Evolutionary conservation across 2,113 vertebrate genomes (phyloP).

Genomic region (Cyanoliseus patagonus): DNA sequence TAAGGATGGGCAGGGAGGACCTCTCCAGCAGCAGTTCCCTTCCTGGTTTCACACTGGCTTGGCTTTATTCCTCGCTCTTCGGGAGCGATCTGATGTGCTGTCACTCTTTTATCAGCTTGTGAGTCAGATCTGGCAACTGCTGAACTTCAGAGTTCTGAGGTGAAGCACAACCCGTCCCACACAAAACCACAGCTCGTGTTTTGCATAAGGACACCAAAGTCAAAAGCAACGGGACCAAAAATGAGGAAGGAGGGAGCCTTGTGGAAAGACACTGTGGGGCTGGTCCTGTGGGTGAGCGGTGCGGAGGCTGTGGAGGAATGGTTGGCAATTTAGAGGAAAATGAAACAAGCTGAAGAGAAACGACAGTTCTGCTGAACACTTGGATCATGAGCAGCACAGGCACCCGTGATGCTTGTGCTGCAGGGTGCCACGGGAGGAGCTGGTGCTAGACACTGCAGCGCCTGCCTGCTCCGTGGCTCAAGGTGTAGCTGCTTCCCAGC

Average conservation of each 20-base stretch:
- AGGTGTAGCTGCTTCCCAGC: not conserved
- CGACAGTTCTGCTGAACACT: not conserved
- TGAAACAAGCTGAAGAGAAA: slow-evolving; percentile 22
- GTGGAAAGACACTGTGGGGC: accelerated
- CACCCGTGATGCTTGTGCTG: accelerated
- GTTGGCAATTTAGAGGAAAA: slow-evolving; percentile 44
- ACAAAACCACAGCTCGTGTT: not conserved
- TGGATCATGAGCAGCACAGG: not conserved
- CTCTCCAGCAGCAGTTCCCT: not conserved
- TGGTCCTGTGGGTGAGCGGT: not conserved
- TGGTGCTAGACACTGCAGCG: accelerated
- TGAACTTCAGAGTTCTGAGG: not conserved
- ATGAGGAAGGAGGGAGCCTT: not conserved
- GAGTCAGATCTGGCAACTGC: not conserved
- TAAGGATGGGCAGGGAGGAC: accelerated
- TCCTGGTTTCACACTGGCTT: not conserved
- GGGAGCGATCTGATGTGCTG: not conserved
- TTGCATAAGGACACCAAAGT: not conserved
- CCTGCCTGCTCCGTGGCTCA: not conserved
- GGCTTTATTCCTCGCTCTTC: not conserved
- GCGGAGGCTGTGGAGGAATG: not conserved
- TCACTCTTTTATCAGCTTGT: not conserved
- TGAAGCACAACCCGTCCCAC: not conserved
- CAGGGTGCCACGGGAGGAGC: not conserved
- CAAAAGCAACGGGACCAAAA: not conserved